Conservation (phyloP, 2,113 vertebrate genomes). For the Lepus americanus region DNA sequence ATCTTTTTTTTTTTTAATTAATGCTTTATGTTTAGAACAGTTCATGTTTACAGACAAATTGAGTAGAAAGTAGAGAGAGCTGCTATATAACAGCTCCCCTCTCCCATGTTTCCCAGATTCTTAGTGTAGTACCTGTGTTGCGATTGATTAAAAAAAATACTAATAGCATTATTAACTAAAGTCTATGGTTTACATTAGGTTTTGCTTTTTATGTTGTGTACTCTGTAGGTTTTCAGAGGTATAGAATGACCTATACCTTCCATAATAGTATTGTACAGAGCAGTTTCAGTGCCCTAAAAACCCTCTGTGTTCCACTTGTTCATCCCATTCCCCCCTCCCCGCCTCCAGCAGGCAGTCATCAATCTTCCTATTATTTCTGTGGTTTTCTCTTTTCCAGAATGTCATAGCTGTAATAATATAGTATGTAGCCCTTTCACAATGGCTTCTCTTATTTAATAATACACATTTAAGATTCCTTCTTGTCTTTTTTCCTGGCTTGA, state of each 20-base stretch:
- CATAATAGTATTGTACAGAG: not conserved
- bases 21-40: not conserved
- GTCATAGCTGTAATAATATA: not conserved
- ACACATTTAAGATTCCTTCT: not conserved
- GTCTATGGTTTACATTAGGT: not conserved
- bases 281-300: not conserved
- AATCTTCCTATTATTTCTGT: not conserved
- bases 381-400: conserved; percentile 40
- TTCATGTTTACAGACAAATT: conserved; percentile 42
- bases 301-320: not conserved
- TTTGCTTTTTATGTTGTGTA: not conserved
- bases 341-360: not conserved
- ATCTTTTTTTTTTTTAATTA: conserved; percentile 47
- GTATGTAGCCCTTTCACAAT: not conserved
- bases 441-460: not conserved
- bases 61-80: conserved; percentile 17
- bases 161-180: not conserved
- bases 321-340: not conserved
- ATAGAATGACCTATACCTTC: not conserved
- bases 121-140: not conserved
- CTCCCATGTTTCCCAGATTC: not conserved
- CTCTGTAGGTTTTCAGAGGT: not conserved
- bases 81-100: not conserved
- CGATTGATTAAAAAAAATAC: not conserved
- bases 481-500: not conserved